These are phyloP conservation scores for Osmerus mordax DNA, from an alignment of 2,113 vertebrate genomes.

Conservation along the genomic window DNA sequence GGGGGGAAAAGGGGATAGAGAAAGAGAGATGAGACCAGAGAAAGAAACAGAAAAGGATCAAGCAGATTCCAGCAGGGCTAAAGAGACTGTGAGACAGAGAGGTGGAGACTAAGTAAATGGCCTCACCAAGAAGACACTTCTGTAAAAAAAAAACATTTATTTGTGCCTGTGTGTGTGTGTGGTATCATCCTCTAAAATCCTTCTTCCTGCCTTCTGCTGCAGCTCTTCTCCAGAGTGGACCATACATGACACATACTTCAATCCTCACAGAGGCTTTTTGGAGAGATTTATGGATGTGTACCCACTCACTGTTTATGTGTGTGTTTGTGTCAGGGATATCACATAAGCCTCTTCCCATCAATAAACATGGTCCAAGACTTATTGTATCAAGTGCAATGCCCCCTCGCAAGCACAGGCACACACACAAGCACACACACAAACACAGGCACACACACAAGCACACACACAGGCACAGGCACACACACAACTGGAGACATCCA, in stretches of 20 bases:
- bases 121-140: background rate
- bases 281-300: background rate
- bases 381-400: background rate
- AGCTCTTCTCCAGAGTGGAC: background rate
- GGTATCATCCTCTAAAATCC: background rate
- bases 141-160: too few relatives aligned
- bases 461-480: constrained; percentile 5
- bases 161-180: background rate
- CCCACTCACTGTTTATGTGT: background rate
- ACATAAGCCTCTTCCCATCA: background rate
- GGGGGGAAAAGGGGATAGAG: background rate
- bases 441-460: background rate
- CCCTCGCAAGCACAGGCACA: background rate
- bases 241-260: background rate
- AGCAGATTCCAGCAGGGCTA: background rate
- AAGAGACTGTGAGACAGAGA: background rate
- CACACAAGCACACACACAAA: background rate
- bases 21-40: background rate
- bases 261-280: background rate
- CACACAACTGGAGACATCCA: background rate
- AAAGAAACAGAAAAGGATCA: background rate
- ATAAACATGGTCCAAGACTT: constrained; percentile 6
- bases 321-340: background rate
- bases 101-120: background rate
- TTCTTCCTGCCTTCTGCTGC: background rate